phyloP scores from a whole-genome alignment of 2,797 vertebrate genomes.

The Alca torda region DNA sequence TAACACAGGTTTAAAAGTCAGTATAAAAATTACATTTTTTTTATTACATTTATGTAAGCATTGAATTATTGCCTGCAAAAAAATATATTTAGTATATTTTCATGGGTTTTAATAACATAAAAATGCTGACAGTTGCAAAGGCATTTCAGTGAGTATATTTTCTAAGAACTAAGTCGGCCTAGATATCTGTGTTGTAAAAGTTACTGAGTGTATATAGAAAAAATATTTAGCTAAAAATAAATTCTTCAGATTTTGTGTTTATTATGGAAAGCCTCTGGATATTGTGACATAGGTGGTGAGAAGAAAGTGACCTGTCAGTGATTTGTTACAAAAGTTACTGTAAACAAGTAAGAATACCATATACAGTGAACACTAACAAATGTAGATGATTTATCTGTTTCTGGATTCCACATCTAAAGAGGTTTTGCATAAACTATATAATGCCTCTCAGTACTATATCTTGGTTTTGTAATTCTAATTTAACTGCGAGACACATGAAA shows the following conservation, averaged over 20 bases:
- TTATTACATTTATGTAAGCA: too few relatives aligned
- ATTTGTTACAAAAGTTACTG: background rate
- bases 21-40: background rate
- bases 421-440: background rate
- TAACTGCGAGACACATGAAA: background rate
- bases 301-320: background rate
- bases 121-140: background rate
- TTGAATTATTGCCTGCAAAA: background rate
- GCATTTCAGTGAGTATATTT: background rate
- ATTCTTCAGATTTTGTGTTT: background rate
- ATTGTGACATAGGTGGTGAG: background rate
- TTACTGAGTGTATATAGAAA: background rate
- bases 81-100: background rate
- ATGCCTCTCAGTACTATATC: background rate
- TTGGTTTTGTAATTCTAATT: background rate
- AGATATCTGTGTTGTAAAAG: background rate
- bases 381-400: background rate
- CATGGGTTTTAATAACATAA: background rate
- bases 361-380: background rate
- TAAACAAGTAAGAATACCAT: background rate
- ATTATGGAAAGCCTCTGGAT: background rate
- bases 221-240: background rate
- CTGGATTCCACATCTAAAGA: background rate
- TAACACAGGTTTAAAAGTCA: background rate
- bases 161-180: background rate